Evolutionary conservation across 2,888 invertebrate species (phyloP).

Genomic region (Sycophila texana): DNA sequence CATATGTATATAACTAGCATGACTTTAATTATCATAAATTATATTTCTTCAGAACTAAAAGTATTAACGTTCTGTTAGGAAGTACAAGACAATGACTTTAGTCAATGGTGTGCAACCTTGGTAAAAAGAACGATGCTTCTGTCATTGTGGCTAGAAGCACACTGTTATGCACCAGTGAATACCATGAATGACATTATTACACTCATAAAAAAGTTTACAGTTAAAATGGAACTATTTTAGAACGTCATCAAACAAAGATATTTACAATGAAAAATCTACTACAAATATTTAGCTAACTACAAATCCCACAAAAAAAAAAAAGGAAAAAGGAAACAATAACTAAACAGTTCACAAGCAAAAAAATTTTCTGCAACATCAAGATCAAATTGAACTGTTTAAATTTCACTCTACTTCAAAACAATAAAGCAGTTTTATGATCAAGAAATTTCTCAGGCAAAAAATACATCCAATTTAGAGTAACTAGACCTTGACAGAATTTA

Average conservation of each 20-base stretch:
- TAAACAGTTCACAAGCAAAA: not conserved
- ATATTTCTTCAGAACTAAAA: conserved; percentile 34
- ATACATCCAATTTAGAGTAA: not conserved
- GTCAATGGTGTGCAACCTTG: conserved; percentile 32
- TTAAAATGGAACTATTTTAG: conserved; percentile 43
- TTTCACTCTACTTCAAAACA: too few species aligned
- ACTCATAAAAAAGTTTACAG: conserved; percentile 53
- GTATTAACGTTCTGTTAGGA: conserved; percentile 29
- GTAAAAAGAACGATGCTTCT: conserved; percentile 40
- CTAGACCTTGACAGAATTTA: not conserved
- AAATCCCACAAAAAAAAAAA: not conserved
- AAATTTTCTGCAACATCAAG: too few species aligned
- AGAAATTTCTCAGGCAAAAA: not conserved
- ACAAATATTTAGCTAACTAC: not conserved
- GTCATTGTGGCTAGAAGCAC: conserved; percentile 46
- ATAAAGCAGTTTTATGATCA: too few species aligned
- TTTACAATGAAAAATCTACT: conserved; percentile 22
- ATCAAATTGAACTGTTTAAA: too few species aligned
- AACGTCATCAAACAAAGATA: conserved; percentile 30
- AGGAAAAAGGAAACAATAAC: not conserved
- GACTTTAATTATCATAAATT: conserved; percentile 30
- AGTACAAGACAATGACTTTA: conserved; percentile 39
- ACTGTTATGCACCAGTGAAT: conserved; percentile 48
- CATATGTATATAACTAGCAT: conserved; percentile 2
- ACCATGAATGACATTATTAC: conserved; percentile 49